A percentile compares a stretch with the other conserved stretches of the same genome.
phyloP scores from a whole-genome alignment of 2,797 vertebrate genomes.

The Rhyacichthys aspro region DNA sequence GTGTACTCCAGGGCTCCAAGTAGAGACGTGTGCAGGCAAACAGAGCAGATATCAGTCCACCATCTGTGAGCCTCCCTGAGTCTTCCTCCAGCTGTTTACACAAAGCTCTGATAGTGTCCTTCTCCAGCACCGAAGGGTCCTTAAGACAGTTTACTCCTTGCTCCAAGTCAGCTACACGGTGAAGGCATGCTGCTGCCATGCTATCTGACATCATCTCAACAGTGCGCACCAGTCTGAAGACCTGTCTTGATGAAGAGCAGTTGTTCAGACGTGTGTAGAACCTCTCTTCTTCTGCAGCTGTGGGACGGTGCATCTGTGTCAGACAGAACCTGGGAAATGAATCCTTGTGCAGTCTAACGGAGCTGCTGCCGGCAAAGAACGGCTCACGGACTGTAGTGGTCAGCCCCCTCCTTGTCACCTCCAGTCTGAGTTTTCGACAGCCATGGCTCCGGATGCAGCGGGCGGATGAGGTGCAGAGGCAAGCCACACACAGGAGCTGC shows the following conservation, averaged over 20 bases:
- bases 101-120: conserved; percentile 76
- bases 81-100: conserved; percentile 84
- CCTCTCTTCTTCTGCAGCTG: conserved; percentile 59
- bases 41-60: conserved; percentile 79
- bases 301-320: conserved; percentile 58
- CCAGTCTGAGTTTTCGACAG: conserved; percentile 31
- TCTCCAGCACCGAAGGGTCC: conserved; percentile 75
- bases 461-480: conserved; percentile 37
- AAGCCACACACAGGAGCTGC: conserved; percentile 23
- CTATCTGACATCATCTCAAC: conserved; percentile 75
- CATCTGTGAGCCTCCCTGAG: conserved; percentile 76
- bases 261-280: conserved; percentile 70
- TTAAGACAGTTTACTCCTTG: conserved; percentile 54
- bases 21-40: conserved; percentile 82
- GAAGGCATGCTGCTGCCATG: conserved; percentile 82
- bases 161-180: conserved; percentile 85
- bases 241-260: conserved; percentile 76
- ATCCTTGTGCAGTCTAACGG: conserved; percentile 65
- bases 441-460: conserved; percentile 35
- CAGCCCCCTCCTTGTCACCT: conserved; percentile 39
- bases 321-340: conserved; percentile 47
- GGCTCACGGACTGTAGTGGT: conserved; percentile 67
- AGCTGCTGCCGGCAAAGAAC: conserved; percentile 57
- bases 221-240: conserved; percentile 79
- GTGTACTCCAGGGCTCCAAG: conserved; percentile 80